Base-by-base conservation (phyloP, 2,113 vertebrate genomes). In the Aldabrachelys gigantea region DNA sequence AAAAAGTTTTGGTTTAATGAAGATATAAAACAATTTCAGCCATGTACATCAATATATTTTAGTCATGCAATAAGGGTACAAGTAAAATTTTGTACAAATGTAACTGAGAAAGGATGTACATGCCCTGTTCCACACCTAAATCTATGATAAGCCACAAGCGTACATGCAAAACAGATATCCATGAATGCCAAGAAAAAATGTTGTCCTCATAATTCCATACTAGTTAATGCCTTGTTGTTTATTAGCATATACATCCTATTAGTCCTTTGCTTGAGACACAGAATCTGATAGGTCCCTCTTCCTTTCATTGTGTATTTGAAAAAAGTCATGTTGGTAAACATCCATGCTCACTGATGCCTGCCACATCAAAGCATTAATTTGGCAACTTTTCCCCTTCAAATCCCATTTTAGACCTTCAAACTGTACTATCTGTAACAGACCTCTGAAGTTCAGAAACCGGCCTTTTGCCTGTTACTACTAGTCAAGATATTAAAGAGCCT, bases 391-490 rank as follows among this genome's bases (percentile, higher is more conserved):
- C 62, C 38, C 11, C 22, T 76, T 25, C 21, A 76, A 76, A 41
- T 44, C 38, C 6, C 38, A 76, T 76, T 76, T 76, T 27, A 76
- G 38, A 76, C 12, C 38, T 25, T 69, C 31, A n/a, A 35, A 69
- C 62, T 69, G 62, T 69, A 69, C 31, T n/a, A 24, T 11, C 21
- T 44, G 41, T 44, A 76, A 41, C 22, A 25, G 38, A 76, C 72
- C 38, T 69, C 31, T 69, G 62, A 76, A 44, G 38, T 76, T 76
- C 24, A 76, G 72, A 24, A 76, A 76, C 38, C 22, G 11, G 72
- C 22, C 10, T 10, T 59, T 31, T 0, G 0, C 31, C 35, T 27
- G 12, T 56, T 19, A 52, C 22, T 29, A n/a, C 12, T 6, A 22
- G 2, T 27, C 4, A 38, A 72, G 93, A 82, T 4, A 11, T 10